These are phyloP conservation scores for Atrina japonica DNA, from an alignment of 2,888 invertebrate genomes.

Conservation along the genomic window DNA sequence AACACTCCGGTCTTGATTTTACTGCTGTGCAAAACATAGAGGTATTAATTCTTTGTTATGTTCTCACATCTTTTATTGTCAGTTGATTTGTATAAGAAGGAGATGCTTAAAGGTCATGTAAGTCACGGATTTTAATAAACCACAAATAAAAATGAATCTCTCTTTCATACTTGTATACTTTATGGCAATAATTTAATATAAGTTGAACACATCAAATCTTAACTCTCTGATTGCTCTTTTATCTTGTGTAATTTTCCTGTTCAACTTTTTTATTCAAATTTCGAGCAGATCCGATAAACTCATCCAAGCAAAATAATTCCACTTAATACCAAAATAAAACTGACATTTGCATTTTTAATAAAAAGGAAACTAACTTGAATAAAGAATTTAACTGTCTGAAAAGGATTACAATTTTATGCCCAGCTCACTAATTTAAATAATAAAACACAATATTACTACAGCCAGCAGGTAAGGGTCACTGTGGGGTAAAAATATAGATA, in stretches of 20 bases:
- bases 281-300: slow-evolving; percentile 17
- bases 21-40: no score
- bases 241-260: slow-evolving; percentile 17
- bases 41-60: no score
- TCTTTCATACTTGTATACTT: background rate
- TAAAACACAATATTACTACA: background rate
- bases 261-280: slow-evolving; percentile 1
- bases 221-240: slow-evolving; percentile 25
- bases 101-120: no score
- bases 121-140: no score
- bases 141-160: no score
- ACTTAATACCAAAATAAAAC: slow-evolving; percentile 28
- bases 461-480: background rate
- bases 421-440: background rate
- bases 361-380: slow-evolving; percentile 33
- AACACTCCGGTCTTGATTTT: no score
- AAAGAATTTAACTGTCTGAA: slow-evolving; percentile 28
- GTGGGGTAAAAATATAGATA: background rate
- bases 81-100: no score
- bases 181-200: slow-evolving; percentile 21
- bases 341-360: slow-evolving; percentile 39
- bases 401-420: slow-evolving; percentile 36
- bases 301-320: slow-evolving; percentile 30
- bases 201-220: slow-evolving; percentile 13
- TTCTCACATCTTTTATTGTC: no score